Evolutionary conservation across 1,140 invertebrate species (phyloP), one percentile per base, ranked within the genome.

Genomic region (Oryzaephilus surinamensis): DNA sequence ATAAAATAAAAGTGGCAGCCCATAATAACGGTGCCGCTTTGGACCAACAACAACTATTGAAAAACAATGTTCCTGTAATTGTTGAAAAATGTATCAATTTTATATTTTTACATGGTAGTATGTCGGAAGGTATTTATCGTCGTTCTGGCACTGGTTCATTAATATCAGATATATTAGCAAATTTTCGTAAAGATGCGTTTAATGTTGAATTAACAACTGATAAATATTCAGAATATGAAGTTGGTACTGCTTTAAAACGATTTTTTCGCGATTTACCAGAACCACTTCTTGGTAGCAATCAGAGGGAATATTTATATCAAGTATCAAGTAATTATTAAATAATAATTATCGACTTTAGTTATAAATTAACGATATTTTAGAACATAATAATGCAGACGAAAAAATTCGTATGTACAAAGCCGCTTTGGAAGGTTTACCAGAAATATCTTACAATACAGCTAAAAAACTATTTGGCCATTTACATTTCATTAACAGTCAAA

Each of bases 51-150:
- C 87, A 91, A 57, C 62, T 93, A 16, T 91, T 85, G 4, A 76
- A 79, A 47, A 83, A 89, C 43, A 76, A 90, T 59, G 74, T 93
- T 17, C 89, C 89, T 14, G 81, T 87, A 10, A 78, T 93, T 36
- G 81, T 94, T 2, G 85, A 92, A 47, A 91, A 89, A 59, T 93
- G 88, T 61, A 78, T 92, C 24, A 88, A 84, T 53, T 91, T 90
- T 53, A 78, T 93, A 38, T 85, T 84, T 48, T 74, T 78, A 10
- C 75, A 91, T 58, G 89, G 86, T 15, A 81, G 79, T 51, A 74
- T 87, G 64, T 73, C 79, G 6, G 80, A 85, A 62, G 88, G 88
- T 1, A 89, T 94, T 52, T 94, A 93, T 61, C 69, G 90, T 13
- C 73, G 78, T 24, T 79, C 77, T 20, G 88, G 86, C 1, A 77